Conservation (phyloP, 1,140 invertebrate genomes). For the Drosophila punjabiensis region DNA sequence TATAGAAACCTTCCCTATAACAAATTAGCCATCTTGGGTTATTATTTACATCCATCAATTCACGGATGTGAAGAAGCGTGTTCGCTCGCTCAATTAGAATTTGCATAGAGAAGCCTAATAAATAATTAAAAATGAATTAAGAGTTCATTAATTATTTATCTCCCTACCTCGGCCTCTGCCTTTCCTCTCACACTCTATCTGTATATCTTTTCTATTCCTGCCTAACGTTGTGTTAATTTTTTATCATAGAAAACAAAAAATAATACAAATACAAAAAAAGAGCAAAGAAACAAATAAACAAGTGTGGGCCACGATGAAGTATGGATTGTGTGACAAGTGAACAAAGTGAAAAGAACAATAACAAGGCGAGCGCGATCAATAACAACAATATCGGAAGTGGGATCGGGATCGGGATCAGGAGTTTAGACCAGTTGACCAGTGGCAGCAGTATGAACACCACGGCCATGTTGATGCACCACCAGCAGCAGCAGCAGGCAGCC, state of each 20-base stretch:
- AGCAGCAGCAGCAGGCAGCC: slow-evolving; percentile 75
- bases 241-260: slow-evolving; percentile 42
- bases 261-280: slow-evolving; percentile 33
- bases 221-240: slow-evolving; percentile 43
- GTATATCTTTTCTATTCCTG: slow-evolving; percentile 10
- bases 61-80: slow-evolving; percentile 32
- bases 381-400: slow-evolving; percentile 79
- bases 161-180: background rate
- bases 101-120: slow-evolving; percentile 47
- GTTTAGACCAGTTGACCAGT: slow-evolving; percentile 60
- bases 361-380: slow-evolving; percentile 86
- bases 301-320: slow-evolving; percentile 72
- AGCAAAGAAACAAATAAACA: slow-evolving; percentile 34
- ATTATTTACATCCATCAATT: slow-evolving; percentile 22
- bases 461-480: slow-evolving; percentile 83
- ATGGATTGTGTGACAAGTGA: slow-evolving; percentile 89
- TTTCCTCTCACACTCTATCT: background rate
- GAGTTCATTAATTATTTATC: slow-evolving; percentile 73
- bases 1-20: background rate
- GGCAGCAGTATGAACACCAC: slow-evolving; percentile 82
- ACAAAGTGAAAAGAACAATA: slow-evolving; percentile 87
- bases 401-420: slow-evolving; percentile 23
- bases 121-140: slow-evolving; percentile 80
- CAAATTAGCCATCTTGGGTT: slow-evolving; percentile 11
- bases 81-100: slow-evolving; percentile 27